phyloP scores from a whole-genome alignment of 2,797 vertebrate genomes.

The Trachops cirrhosus region DNA sequence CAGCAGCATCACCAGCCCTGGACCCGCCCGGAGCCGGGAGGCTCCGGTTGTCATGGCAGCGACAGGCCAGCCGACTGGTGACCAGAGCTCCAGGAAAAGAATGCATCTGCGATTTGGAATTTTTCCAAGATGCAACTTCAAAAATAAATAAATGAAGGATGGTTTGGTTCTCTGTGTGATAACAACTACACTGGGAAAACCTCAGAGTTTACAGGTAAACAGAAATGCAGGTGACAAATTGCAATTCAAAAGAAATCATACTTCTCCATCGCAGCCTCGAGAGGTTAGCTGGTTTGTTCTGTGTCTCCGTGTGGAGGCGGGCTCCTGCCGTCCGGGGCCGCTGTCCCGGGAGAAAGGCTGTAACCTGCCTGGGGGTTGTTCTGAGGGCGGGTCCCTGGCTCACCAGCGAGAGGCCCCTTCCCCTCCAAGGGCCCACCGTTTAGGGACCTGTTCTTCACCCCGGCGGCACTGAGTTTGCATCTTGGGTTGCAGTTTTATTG shows the following conservation, averaged over 20 bases:
- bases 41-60: rapidly evolving
- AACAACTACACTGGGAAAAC: background rate
- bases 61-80: background rate
- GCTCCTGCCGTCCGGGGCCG: rapidly evolving
- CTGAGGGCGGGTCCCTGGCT: background rate
- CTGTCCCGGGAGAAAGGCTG: background rate
- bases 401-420: background rate
- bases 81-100: background rate
- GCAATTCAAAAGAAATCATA: no score
- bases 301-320: background rate
- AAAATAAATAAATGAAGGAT: background rate
- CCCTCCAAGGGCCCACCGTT: background rate
- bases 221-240: background rate
- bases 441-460: background rate
- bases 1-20: background rate
- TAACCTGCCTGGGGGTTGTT: background rate
- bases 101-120: background rate
- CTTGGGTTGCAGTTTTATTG: background rate
- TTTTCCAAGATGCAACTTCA: background rate
- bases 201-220: background rate
- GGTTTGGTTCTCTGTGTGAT: background rate
- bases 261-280: rapidly evolving
- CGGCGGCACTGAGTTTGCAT: rapidly evolving
- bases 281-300: rapidly evolving
- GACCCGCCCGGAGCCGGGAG: rapidly evolving